These are phyloP conservation scores for Bolborhynchus lineola DNA, from an alignment of 2,113 vertebrate species.

Conservation along the genomic window DNA sequence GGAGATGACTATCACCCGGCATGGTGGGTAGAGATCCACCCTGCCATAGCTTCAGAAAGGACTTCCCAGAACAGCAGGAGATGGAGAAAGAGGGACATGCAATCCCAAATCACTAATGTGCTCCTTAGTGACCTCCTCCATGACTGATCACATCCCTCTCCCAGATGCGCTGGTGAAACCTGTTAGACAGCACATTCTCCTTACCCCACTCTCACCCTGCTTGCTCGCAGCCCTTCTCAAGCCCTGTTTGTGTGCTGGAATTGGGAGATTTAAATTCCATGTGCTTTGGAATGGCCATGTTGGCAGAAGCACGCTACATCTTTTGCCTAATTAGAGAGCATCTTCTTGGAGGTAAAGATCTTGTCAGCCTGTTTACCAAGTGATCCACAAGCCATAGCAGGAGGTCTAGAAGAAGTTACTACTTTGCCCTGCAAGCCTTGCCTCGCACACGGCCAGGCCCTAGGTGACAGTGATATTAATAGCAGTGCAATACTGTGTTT, in stretches of 20 bases:
- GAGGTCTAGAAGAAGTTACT: background rate
- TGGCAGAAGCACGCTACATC: background rate
- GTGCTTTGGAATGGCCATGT: background rate
- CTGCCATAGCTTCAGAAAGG: background rate
- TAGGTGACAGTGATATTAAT: slow-evolving; percentile 9
- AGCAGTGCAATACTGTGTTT: background rate
- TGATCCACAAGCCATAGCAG: background rate
- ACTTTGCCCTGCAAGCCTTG: background rate
- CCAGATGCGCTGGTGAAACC: background rate
- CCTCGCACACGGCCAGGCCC: rapidly evolving
- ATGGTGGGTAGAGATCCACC: background rate
- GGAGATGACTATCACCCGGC: background rate
- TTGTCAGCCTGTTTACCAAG: background rate
- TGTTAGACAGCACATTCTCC: background rate
- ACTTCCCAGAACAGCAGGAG: background rate
- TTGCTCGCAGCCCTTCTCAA: background rate
- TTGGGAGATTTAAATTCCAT: background rate
- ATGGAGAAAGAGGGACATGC: background rate
- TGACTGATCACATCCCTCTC: background rate
- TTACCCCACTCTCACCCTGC: rapidly evolving
- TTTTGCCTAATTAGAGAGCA: background rate
- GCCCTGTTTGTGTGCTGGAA: background rate
- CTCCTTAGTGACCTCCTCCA: background rate
- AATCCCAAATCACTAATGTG: rapidly evolving
- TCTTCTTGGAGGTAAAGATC: background rate